Evolutionary conservation across 2,888 invertebrate species (phyloP), one percentile per base, ranked within the genome.

Genomic region (Ornithoptera priamus): DNA sequence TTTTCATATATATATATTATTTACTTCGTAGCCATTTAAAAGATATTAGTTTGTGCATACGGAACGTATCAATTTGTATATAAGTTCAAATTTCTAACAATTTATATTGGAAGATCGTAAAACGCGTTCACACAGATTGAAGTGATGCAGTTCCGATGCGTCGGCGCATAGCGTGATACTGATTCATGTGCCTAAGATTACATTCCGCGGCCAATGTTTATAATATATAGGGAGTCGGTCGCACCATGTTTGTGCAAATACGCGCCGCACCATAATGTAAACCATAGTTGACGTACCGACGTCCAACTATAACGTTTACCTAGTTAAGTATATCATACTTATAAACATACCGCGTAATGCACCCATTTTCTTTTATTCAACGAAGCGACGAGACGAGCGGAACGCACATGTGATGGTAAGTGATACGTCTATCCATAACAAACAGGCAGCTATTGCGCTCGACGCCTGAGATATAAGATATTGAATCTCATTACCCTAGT

Each of bases 131-230:
- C 18, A 30, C 30, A 57, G 57, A 15, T 24, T 20, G 65, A 59
- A 46, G 30, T 59, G 50, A 60, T 50, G 50, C 46, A 50, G 4
- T 20, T 42, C 7, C n/a, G 6, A 39, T 39, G 42, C 20, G 20
- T 22, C 18, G 65, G 30, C 4, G 60, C n/a, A 50, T 46, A n/a
- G 36, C 60, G 15, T 30, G 30, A 46, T 30, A 66, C 60, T 53
- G 66, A 66, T 18, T 60, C 60, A 66, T 20, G 18, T 8, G 50
- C 22, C 18, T 18, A 46, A 60, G 50, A 66, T 66, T 66, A 66
- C 66, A 66, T 66, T 60, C 66, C 50, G 46, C 50, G 60, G 66
- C 36, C 4, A 30, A 66, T 66, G 66, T 66, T 66, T 66, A 66
- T 66, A n/a, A 66, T 66, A 66, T 66, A 24, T 60, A 36, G 59